Percentiles rank a stretch among this genome's conserved stretches.
These are phyloP conservation scores for Hydractinia echinata DNA, from an alignment of 30 jellyfish, hydroid and myxozoan genomes.

Conservation along the genomic window DNA sequence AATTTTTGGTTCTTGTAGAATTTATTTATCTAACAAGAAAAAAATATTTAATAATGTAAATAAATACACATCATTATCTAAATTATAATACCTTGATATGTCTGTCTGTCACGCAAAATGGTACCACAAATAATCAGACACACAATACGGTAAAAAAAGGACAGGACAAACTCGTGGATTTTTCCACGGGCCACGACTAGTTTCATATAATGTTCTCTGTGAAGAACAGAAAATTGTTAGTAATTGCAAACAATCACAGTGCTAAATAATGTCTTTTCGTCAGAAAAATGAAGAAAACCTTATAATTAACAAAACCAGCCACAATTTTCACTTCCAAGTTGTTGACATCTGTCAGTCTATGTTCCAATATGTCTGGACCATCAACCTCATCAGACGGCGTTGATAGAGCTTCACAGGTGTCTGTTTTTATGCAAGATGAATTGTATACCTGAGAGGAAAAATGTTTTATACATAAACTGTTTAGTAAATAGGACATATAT, in stretches of 20 bases:
- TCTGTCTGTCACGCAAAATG: too few species aligned
- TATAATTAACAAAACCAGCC: constrained; percentile 80
- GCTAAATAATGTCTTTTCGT: too few species aligned
- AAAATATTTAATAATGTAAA: neutral
- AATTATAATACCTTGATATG: neutral
- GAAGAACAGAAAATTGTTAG: neutral
- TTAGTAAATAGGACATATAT: neutral
- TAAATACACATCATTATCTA: neutral
- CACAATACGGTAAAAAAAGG: too few species aligned
- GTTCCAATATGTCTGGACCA: constrained; percentile 46
- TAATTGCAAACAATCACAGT: too few species aligned
- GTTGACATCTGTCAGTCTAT: constrained; percentile 81
- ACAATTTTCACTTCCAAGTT: constrained; percentile 83
- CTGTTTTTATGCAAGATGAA: constrained; percentile 34
- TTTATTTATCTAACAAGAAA: neutral
- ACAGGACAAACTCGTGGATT: too few species aligned
- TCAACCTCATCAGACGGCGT: constrained; percentile 31
- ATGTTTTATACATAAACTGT: neutral
- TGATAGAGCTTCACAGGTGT: constrained; percentile 23
- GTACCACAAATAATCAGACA: too few species aligned
- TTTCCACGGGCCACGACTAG: too few species aligned
- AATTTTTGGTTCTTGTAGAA: too few species aligned
- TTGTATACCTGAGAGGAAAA: constrained; percentile 53
- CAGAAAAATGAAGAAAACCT: constrained; percentile 26
- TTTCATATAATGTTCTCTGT: neutral